Conservation (phyloP, 2,888 invertebrate genomes). For the Zaprionus lineosus region DNA sequence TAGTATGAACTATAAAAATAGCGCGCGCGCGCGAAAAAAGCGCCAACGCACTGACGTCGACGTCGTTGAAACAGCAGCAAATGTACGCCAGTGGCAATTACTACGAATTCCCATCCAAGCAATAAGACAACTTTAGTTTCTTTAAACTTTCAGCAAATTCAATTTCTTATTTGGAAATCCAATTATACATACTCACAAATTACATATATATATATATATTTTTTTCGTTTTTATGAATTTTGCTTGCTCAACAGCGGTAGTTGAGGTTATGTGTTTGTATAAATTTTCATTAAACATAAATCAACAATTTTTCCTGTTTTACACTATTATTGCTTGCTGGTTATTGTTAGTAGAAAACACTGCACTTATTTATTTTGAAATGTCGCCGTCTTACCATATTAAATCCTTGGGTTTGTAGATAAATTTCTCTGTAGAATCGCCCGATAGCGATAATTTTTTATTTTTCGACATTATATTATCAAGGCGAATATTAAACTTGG, state of each 20-base stretch:
- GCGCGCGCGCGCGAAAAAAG: conserved; percentile 78
- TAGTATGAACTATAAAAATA: conserved; percentile 40
- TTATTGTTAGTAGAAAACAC: conserved; percentile 9
- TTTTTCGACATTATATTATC: conserved; percentile 81
- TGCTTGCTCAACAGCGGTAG: conserved; percentile 41
- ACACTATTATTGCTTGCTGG: not conserved
- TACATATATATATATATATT: conserved; percentile 45
- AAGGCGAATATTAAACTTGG: conserved; percentile 79
- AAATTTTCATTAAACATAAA: conserved; percentile 7
- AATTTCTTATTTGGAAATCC: too few species aligned
- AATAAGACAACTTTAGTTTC: too few species aligned
- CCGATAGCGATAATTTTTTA: conserved; percentile 79
- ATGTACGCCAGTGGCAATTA: too few species aligned
- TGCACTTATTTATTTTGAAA: not conserved
- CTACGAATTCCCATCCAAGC: too few species aligned
- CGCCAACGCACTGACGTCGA: conserved; percentile 72
- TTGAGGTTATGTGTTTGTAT: conserved; percentile 63
- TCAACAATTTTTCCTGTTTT: conserved; percentile 6
- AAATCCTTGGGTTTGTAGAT: conserved; percentile 81
- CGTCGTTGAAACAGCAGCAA: conserved; percentile 31
- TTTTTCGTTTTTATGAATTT: conserved; percentile 26
- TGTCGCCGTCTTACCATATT: conserved; percentile 75
- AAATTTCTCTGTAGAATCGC: conserved; percentile 75
- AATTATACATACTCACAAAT: too few species aligned
- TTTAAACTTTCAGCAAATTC: too few species aligned